These are phyloP conservation scores for Gila orcuttii DNA, from an alignment of 2,113 vertebrate genomes.

Conservation along the genomic window DNA sequence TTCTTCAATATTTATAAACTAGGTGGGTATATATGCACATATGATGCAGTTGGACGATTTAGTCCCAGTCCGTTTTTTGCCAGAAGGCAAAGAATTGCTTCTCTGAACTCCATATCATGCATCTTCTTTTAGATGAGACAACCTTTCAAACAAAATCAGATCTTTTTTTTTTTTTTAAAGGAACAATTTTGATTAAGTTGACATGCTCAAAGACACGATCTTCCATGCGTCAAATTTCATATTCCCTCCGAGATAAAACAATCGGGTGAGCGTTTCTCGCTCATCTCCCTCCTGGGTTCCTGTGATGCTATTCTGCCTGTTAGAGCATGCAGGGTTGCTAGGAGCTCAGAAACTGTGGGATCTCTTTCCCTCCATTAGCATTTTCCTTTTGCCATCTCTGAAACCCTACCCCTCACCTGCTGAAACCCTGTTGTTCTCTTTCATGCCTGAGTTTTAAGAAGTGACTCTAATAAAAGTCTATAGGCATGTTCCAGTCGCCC, in stretches of 20 bases:
- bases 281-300: conserved; percentile 22
- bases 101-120: neutral
- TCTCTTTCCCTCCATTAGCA: conserved; percentile 11
- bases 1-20: neutral
- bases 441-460: neutral
- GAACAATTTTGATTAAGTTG: neutral
- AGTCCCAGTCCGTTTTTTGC: neutral
- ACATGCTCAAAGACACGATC: neutral
- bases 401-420: neutral
- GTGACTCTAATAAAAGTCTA: conserved; percentile 17
- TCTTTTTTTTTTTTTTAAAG: neutral
- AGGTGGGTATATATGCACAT: neutral
- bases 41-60: neutral
- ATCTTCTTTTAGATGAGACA: neutral
- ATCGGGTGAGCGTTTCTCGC: conserved; percentile 5
- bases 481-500: neutral
- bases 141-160: conserved; percentile 15
- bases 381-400: neutral
- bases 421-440: conserved; percentile 29
- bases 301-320: conserved; percentile 40
- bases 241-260: conserved; percentile 38
- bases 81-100: neutral
- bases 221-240: conserved; percentile 24
- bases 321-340: conserved; percentile 35
- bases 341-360: conserved; percentile 28